phyloP scores from a whole-genome alignment of 2,113 vertebrate species.

The Erythrolamprus reginae region DNA sequence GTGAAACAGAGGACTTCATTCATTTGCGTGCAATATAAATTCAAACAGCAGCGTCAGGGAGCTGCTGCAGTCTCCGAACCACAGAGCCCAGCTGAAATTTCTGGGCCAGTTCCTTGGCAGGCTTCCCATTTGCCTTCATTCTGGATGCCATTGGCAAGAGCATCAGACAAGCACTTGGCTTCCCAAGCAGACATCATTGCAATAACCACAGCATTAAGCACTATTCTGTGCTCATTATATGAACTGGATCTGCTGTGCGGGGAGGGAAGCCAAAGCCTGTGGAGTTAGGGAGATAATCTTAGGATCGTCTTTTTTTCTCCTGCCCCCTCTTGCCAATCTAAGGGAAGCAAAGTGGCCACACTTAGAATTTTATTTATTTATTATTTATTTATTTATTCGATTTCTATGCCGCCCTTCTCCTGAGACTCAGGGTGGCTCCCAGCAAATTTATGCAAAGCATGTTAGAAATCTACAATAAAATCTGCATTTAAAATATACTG shows the following conservation, averaged over 20 bases:
- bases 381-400: too few relatives aligned
- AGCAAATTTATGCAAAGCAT: too few relatives aligned
- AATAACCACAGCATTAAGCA: neutral
- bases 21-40: neutral
- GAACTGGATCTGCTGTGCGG: neutral
- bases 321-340: neutral
- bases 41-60: neutral
- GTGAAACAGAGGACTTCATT: accelerated
- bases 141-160: neutral
- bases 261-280: neutral
- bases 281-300: neutral
- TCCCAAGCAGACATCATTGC: neutral
- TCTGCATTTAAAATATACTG: too few relatives aligned
- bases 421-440: too few relatives aligned
- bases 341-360: neutral
- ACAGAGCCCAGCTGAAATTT: neutral
- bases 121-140: neutral
- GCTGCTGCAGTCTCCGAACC: neutral
- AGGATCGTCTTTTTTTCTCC: neutral
- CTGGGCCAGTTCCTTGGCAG: neutral
- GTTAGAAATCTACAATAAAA: too few relatives aligned
- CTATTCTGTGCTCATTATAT: neutral
- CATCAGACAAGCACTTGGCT: neutral
- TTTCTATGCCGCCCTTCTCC: too few relatives aligned
- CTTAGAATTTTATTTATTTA: too few relatives aligned